Evolutionary conservation across 2,113 vertebrate species (phyloP), one percentile per base, ranked within the genome.

Genomic region (Falcunculus frontatus): DNA sequence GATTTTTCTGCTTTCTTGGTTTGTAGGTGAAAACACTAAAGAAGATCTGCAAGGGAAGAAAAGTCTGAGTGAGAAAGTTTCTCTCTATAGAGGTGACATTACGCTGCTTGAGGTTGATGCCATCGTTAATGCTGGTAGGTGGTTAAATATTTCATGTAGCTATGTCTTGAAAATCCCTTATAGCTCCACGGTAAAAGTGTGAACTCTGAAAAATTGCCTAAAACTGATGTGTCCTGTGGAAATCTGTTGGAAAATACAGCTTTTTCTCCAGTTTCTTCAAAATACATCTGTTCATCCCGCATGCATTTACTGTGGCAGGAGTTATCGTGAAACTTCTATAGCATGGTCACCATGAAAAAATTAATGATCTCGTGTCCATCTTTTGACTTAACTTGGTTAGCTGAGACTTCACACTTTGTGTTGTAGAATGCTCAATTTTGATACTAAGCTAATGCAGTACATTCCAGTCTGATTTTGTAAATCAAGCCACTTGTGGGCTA

Each of bases 101-200:
- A 99, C 99, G 0, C 89, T 99, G 90, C 98, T 99, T 80, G 99
- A 99, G 97, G 97, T 99, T 87, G 99, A 99, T 81, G 99, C 99
- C 94, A 99, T 99, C 26, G 99, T 99, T 95, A 99, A 99, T 98
- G 99, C 99, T 75, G 99, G 99, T 99, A 98, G 97, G 99, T 93
- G 62, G 14, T 68, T 44, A 56, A 89, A 83, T 79, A 9, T 55
- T 86, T 95, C 33, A 78, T 9, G 3, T 76, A 72, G 59, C 42
- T 78, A 2, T n/a, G 16, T 82, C 92, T 56, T 33, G 10, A 68
- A 32, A 80, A 18, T 62, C 22, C 47, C 69, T 20, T 44, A 4
- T 33, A 67, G 52, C 2, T 6, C 32, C 6, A 30, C 0, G 0
- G 41, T 44, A 16, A 6, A 47, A 46, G 8, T 21, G 17, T 19